Evolutionary conservation across 2,888 invertebrate genomes (phyloP), one percentile per base, ranked within the genome.

Genomic region (Hymenopus coronatus): DNA sequence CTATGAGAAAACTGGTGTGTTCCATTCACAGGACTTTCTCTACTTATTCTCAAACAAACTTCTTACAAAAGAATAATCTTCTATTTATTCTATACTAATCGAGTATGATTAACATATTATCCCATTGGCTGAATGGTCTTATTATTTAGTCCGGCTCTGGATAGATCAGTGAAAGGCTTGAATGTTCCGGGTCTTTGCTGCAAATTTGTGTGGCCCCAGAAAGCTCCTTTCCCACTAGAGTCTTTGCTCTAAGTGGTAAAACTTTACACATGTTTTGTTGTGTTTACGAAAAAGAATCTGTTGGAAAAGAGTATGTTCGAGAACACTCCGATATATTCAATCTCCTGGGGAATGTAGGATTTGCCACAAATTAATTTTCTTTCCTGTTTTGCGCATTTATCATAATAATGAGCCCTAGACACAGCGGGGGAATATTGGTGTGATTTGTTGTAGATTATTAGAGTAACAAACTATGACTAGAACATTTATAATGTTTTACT

Each of bases 221-320:
- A 91, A 91, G 90, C 90, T 87, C 89, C 90, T 90, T 91, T 91
- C 90, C 90, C 90, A 90, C 90, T 90, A 90, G 91, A 90, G 90
- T 91, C 91, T 89, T 90, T 90, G 88, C 88, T 89, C 90, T 90
- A 90, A 87, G 88, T 90, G 88, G 89, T 89, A 89, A 83, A 90
- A 92, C 93, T 93, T 93, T 93, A 94, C 94, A 94, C 94, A 93
- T 92, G 95, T 96, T 97, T 97, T 97, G 97, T 96, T 97, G 97
- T 97, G 97, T 96, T 96, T 96, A 96, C 95, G 96, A 96, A 96
- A 96, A 96, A 96, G 95, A 96, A 94, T 94, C 93, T 94, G 93
- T 95, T 94, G 97, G 97, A 97, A 97, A 97, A 97, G 97, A 96
- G 97, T 97, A 96, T 96, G 96, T 96, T 96, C 95, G 96, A 96